phyloP scores from a whole-genome alignment of 1,140 invertebrate species.

The Drosophila subpulchrella region DNA sequence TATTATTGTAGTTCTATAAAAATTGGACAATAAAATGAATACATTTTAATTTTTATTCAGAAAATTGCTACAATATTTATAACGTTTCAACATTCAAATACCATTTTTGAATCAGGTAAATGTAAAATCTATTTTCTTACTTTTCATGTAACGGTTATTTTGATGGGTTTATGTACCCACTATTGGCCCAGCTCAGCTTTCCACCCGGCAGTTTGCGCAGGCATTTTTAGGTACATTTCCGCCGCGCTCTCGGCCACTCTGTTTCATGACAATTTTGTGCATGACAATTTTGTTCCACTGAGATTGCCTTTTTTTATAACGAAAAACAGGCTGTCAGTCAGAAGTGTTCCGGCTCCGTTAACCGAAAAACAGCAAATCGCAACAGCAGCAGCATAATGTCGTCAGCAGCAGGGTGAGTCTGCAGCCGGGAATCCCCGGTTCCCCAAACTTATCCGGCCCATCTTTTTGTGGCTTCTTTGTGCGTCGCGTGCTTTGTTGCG shows the following conservation, averaged over 20 bases:
- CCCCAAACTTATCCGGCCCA: not conserved
- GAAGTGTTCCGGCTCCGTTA: conserved; percentile 38
- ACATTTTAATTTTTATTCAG: no score
- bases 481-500: conserved; percentile 67
- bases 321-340: conserved; percentile 43
- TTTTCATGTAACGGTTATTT: not conserved
- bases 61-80: no score
- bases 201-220: not conserved
- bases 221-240: not conserved
- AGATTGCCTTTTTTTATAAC: conserved; percentile 61
- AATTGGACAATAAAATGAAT: no score
- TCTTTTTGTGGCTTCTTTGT: conserved; percentile 80
- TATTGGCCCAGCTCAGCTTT: not conserved
- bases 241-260: not conserved
- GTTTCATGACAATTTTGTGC: conserved; percentile 12
- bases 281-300: conserved; percentile 52
- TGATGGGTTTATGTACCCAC: not conserved
- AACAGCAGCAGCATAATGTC: conserved; percentile 65
- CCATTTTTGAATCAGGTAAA: not conserved
- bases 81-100: not conserved
- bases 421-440: not conserved
- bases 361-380: conserved; percentile 16
- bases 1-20: no score
- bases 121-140: not conserved
- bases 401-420: conserved; percentile 64